Base-by-base conservation (phyloP, 1,140 invertebrate genomes). In the Bombus huntii region DNA sequence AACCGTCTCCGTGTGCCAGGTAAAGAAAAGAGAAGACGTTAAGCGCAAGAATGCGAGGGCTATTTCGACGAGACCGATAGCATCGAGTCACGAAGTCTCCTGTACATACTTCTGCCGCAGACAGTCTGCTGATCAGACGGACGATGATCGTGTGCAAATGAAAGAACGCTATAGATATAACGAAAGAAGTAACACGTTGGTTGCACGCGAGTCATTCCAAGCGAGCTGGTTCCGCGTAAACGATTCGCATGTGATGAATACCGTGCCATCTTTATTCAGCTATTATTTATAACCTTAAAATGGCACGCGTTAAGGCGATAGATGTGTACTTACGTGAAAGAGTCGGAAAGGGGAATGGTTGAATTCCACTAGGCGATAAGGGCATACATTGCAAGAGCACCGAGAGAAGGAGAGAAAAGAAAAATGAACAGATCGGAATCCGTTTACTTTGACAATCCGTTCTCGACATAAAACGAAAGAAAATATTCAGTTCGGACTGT, bases 401-500 rank as follows among this genome's bases (percentile, higher is more conserved):
- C 68, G 18, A 57, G 31, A 47, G 12, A 34, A n/a, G 5, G 31
- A 66, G 25, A 9, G 73, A 37, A 47, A 47, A 39, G 59, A 13
- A 5, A 83, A 62, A 31, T 12, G 62, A 53, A 10, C 22, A 76
- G 42, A 78, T n/a, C 13, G 57, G 59, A 62, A 89, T 85, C 34
- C 81, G 73, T 86, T 89, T 85, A 70, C 53, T 86, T 84, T 88
- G 83, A 87, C 84, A 86, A 90, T 88, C 87, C 65, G 74, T 89
- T 91, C 68, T 87, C 79, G 34, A 80, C 76, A 62, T 15, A n/a
- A 31, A 71, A 25, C 28, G 47, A 72, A 72, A 39, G 2, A 10
- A 81, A 22, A 66, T 75, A 68, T 81, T 87, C 66, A 22, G 65
- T 70, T 80, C 44, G 47, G 59, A 47, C n/a, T 83, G 44, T 62